Conservation (phyloP, 1,140 invertebrate genomes). For the Drosophila subobscura region DNA sequence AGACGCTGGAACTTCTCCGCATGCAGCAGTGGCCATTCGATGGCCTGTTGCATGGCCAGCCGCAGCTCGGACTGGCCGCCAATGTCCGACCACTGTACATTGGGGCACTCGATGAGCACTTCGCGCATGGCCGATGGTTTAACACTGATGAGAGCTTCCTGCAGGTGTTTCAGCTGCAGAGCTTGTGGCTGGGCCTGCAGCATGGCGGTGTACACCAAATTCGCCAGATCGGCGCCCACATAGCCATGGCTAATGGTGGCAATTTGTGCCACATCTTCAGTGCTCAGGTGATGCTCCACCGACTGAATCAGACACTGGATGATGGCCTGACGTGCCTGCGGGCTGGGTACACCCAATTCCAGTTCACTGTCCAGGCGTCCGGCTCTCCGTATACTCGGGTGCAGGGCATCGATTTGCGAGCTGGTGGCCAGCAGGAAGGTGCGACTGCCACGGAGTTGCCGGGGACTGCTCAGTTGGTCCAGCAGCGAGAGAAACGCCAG, state of each 20-base stretch:
- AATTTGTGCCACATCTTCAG: conserved; percentile 86
- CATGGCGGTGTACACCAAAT: conserved; percentile 89
- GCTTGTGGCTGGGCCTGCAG: conserved; percentile 73
- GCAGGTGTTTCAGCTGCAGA: conserved; percentile 85
- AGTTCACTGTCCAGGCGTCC: conserved; percentile 94
- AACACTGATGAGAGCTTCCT: conserved; percentile 87
- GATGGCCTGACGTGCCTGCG: conserved; percentile 87
- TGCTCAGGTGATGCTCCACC: conserved; percentile 85
- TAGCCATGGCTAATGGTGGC: conserved; percentile 92
- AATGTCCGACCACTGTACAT: conserved; percentile 96
- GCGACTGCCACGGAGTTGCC: conserved; percentile 79
- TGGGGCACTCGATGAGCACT: conserved; percentile 91
- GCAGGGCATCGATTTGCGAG: conserved; percentile 85
- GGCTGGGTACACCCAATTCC: conserved; percentile 92
- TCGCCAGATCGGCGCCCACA: conserved; percentile 93
- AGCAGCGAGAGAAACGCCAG: conserved; percentile 88
- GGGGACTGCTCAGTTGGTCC: conserved; percentile 86
- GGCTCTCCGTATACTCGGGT: conserved; percentile 89
- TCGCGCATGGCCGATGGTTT: conserved; percentile 96
- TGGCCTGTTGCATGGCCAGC: conserved; percentile 92
- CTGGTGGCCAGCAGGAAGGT: conserved; percentile 91
- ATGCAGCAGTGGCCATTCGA: conserved; percentile 96
- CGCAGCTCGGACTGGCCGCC: conserved; percentile 95
- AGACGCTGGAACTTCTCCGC: conserved; percentile 94
- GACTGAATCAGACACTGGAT: conserved; percentile 86